Base-by-base conservation (phyloP, 2,113 vertebrate species). In the Caranx ignobilis region DNA sequence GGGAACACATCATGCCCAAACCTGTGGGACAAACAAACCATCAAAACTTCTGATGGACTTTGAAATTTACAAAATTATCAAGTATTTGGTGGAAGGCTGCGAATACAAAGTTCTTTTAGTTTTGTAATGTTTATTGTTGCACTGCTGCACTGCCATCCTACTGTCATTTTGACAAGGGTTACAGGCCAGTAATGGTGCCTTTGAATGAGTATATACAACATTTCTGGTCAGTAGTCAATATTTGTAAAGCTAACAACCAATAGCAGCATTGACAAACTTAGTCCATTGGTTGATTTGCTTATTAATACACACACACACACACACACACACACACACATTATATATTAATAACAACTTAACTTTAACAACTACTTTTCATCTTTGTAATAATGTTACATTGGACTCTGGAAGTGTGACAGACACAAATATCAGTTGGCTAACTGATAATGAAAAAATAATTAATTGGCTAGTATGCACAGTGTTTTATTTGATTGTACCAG, bases 1-100 rank as follows among this genome's bases (percentile, higher is more conserved):
- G 71, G 1, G 92, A 88, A 84, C 97, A 98, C 2, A 1, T 35
- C 32, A 74, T 50, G 77, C 89, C 96, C 8, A 0, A 41, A 41
- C 1, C 39, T 97, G 92, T 39, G 85, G 83, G 2, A 68, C 41
- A 34, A 85, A 85, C 8, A 87, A 77, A 86, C n/a, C 34, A 55
- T 5, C 5, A 41, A 56, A 9, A 61, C 3, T 18, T 73, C 37
- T 37, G 18, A 35, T 1, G 7, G 35, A 41, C 41, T 26, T 9
- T 21, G 18, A 52, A 18, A 67, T 21, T 60, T 21, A 60, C 34
- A 19, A 52, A 1, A 8, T 3, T 55, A 2, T 11, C 39, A 8
- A 41, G 39, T 10, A 41, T 41, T 11, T 41, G 16, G 34, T 60
- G 15, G 32, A 55, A 35, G 18, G 60, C 26, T 39, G 18, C 13